Base-by-base conservation (phyloP, 2,888 invertebrate species). In the Netelia virgata region DNA sequence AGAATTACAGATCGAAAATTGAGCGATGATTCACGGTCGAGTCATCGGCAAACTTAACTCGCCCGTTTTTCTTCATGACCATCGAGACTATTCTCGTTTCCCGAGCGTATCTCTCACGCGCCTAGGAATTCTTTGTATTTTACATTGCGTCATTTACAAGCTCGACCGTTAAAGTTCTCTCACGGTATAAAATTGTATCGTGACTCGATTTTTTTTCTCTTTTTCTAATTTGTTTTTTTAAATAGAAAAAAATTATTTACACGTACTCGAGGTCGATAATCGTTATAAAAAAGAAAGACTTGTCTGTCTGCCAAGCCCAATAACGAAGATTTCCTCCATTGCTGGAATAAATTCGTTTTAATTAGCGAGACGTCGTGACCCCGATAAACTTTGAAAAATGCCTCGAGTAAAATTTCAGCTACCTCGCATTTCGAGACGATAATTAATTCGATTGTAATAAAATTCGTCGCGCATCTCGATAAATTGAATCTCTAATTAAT, bases 11-110 rank as follows among this genome's bases (percentile, higher is more conserved):
- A 77, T 74, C 47, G 28, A 57, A 66, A 72, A 57, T 10, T 16
- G 47, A 1, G 41, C 53, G 10, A 66, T 83, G 84, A 84, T 81
- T 84, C 84, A 84, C 57, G 64, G 68, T 41, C 55, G 73, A 61
- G 72, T 73, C 84, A 83, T 18, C 64, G 69, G 14, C 61, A 61
- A 41, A 69, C 61, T 53, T 14, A 14, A 28, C 47, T 43, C 57
- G 50, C 23, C 16, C 43, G 43, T 18, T 59, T 63, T 28, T 16
- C 74, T 64, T 57, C n/a, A 72, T 55, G 66, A 61, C 69, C 61
- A 47, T 64, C 16, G 47, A 41, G 53, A 41, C 68, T 28, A 61
- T 73, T 68, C 68, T 69, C 20, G 73, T 53, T 16, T n/a, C n/a
- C 28, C 72, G 36, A 23, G 9, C 18, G 23, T 61, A 36, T 47